Conservation (phyloP, 1,140 invertebrate species). For the Samia ricini region DNA sequence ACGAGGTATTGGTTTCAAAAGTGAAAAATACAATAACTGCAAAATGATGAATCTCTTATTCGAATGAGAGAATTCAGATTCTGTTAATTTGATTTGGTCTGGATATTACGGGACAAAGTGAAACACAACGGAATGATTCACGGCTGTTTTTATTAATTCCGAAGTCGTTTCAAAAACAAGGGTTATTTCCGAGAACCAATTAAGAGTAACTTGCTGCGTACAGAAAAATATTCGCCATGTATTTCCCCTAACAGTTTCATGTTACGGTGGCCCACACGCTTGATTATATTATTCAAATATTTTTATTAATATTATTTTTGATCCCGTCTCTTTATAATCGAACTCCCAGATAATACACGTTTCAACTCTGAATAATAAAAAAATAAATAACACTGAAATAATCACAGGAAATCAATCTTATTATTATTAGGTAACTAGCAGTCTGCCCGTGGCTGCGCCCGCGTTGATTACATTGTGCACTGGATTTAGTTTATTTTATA, state of each 20-base stretch:
- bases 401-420: slow-evolving; percentile 4
- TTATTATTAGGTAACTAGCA: slow-evolving; percentile 11
- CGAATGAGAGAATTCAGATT: not conserved
- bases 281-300: slow-evolving; percentile 52
- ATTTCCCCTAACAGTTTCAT: slow-evolving; percentile 31
- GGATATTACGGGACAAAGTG: slow-evolving; percentile 16
- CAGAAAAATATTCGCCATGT: slow-evolving; percentile 33
- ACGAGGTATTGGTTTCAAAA: not conserved
- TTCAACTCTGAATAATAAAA: not conserved
- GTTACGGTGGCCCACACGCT: slow-evolving; percentile 26
- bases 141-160: slow-evolving; percentile 17
- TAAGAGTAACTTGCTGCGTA: slow-evolving; percentile 42
- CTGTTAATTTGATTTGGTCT: slow-evolving; percentile 14
- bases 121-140: slow-evolving; percentile 18
- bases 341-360: not conserved
- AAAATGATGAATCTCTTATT: not conserved
- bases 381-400: not conserved
- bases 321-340: not conserved
- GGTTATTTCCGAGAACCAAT: slow-evolving; percentile 46
- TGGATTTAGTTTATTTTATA: no score
- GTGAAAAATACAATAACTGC: not conserved
- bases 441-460: no score
- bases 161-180: slow-evolving; percentile 21
- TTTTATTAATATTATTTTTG: not conserved
- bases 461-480: no score